A percentile compares a stretch with the other conserved stretches of the same genome.
These are phyloP conservation scores for Microctonus hyperodae DNA, from an alignment of 2,888 invertebrate species.

Conservation along the genomic window DNA sequence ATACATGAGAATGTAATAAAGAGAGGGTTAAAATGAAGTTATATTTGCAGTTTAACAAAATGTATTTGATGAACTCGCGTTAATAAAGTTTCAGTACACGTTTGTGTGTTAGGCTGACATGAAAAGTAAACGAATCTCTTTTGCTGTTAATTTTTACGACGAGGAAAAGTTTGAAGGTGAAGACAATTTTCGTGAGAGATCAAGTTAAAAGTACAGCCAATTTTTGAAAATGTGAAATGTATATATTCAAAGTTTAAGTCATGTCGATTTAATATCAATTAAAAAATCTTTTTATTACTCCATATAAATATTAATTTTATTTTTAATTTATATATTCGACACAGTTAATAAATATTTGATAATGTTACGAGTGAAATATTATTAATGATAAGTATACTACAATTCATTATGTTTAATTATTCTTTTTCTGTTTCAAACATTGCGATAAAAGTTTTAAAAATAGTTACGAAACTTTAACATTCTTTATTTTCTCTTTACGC, in stretches of 20 bases:
- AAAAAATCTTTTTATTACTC: background rate
- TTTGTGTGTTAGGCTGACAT: constrained; percentile 15
- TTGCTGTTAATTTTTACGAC: constrained; percentile 4
- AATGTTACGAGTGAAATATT: too few relatives aligned
- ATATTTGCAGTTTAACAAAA: background rate
- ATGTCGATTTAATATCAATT: background rate
- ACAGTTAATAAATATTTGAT: too few relatives aligned
- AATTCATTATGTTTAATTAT: too few relatives aligned
- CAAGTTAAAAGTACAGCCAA: background rate
- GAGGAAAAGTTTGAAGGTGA: constrained; percentile 13
- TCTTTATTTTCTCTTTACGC: constrained; percentile 7
- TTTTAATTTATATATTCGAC: too few relatives aligned
- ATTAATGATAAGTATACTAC: too few relatives aligned
- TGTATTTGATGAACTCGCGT: constrained; percentile 23
- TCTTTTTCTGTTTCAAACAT: background rate
- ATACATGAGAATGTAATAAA: background rate
- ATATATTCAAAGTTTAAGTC: background rate
- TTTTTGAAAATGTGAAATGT: background rate
- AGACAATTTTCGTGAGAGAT: constrained; percentile 13
- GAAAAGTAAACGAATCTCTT: constrained; percentile 17
- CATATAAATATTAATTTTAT: background rate
- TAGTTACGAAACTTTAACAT: background rate
- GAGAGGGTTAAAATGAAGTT: background rate
- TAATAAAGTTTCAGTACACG: constrained; percentile 16
- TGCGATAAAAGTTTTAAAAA: background rate